Base-by-base conservation (phyloP, 2,113 vertebrate species). In the Vidua chalybeata region DNA sequence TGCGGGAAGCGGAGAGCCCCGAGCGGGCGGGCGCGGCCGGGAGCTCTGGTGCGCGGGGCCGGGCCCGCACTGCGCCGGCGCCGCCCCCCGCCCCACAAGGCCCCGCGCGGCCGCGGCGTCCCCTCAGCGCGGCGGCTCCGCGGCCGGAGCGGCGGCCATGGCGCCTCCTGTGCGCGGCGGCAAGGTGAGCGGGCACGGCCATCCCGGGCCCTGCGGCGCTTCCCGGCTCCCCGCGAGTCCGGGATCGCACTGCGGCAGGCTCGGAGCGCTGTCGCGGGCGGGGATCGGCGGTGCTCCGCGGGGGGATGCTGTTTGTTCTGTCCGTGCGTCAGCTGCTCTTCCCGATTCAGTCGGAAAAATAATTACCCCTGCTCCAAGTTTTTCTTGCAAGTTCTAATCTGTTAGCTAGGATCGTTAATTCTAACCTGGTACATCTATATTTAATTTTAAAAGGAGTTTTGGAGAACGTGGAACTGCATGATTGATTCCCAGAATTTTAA, bases 371-470 rank as follows among this genome's bases (percentile, higher is more conserved):
- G 46, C 27, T 16, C 19, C 56, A 7, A 1, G 23, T 39, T 30
- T 22, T 48, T 23, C 30, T 30, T 18, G 35, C 4, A 30, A 14
- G 24, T 13, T 18, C 14, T 15, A 1, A 3, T 4, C 13, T 13
- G 0, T 31, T 31, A 39, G 23, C 12, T 46, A 1, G 31, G 33
- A 31, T 8, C 2, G 51, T 18, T 31, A 13, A 15, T 43, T 59
- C 21, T 52, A 13, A 46, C 4, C 14, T 7, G 7, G 5, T 26
- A 8, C 11, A 1, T 1, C 10, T 31, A 5, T 18, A 3, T 66
- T 90, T 69, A 13, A 11, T 63, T 61, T 59, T 55, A 30, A 23
- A 20, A 24, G 18, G 48, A 46, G 24, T 76, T 58, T 15, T 24
- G 18, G 33, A 8, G 27, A 33, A 19, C 35, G 73, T 54, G 13